Evolutionary conservation across 2,113 vertebrate species (phyloP).

Genomic region (Sinocyclocheilus anophthalmus): DNA sequence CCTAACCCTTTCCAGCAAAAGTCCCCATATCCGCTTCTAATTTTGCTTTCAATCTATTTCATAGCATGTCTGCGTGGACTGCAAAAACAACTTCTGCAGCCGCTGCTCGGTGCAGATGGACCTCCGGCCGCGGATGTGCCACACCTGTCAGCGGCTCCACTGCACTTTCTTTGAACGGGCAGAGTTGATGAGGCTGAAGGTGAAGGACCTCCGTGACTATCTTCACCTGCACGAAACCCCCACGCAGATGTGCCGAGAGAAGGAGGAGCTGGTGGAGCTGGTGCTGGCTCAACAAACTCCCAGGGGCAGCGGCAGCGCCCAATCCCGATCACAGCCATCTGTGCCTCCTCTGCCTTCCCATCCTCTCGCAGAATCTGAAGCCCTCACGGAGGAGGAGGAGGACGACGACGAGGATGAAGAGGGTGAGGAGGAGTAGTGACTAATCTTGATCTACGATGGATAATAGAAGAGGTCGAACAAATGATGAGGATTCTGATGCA

Average conservation of each 20-base stretch:
- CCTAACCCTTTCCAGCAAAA: not conserved
- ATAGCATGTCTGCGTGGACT: conserved; percentile 85
- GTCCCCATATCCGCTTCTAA: not conserved
- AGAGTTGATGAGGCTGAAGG: conserved; percentile 88
- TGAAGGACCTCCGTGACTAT: conserved; percentile 88
- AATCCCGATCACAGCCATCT: not conserved
- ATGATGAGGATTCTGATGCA: too few species aligned
- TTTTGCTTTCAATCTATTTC: not conserved
- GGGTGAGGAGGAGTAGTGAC: not conserved
- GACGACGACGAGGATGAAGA: not conserved
- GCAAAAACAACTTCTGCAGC: conserved; percentile 82
- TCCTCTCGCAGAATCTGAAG: conserved; percentile 31
- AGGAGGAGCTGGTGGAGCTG: conserved; percentile 86
- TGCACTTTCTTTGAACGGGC: conserved; percentile 81
- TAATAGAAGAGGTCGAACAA: too few species aligned
- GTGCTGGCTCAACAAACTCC: conserved; percentile 80
- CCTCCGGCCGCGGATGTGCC: conserved; percentile 77
- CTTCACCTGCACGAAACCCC: conserved; percentile 82
- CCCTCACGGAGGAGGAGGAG: conserved; percentile 44
- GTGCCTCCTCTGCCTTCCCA: conserved; percentile 43
- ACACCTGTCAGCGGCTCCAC: conserved; percentile 80
- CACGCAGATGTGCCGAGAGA: conserved; percentile 84
- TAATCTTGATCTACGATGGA: too few species aligned
- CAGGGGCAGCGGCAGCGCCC: conserved; percentile 35
- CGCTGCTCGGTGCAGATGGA: conserved; percentile 76